A percentile compares a stretch with the other conserved stretches of the same genome.
These are phyloP conservation scores for Halichoeres trimaculatus DNA, from an alignment of 2,113 vertebrate genomes.

Conservation along the genomic window DNA sequence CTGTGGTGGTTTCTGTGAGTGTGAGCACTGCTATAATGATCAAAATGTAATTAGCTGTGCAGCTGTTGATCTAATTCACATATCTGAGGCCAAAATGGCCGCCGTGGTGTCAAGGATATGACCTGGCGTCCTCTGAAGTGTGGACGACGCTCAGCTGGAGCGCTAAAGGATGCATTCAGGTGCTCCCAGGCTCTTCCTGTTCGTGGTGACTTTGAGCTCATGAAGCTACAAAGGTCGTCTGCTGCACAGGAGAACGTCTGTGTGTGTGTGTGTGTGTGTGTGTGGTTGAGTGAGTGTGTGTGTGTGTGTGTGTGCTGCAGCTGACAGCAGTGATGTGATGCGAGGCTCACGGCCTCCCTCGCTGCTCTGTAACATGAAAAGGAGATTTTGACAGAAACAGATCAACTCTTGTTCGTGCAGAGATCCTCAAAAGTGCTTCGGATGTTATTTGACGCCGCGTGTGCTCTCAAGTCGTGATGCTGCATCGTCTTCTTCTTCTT, in stretches of 20 bases:
- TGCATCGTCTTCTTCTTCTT: background rate
- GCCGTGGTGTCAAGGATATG: conserved; percentile 16
- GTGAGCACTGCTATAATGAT: too few species aligned
- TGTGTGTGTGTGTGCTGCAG: conserved; percentile 43
- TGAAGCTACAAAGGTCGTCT: conserved; percentile 34
- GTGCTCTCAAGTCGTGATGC: background rate
- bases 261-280: conserved; percentile 16
- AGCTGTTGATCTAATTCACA: background rate
- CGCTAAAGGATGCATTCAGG: conserved; percentile 24
- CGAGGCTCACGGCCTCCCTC: conserved; percentile 46
- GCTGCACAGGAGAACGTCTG: conserved; percentile 13
- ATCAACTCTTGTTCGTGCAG: conserved; percentile 15
- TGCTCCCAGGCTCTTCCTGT: conserved; percentile 31
- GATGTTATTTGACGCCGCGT: conserved; percentile 17
- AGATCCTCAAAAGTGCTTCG: conserved; percentile 20
- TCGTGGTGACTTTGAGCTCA: conserved; percentile 9
- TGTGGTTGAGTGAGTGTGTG: conserved; percentile 3
- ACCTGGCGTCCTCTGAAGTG: conserved; percentile 32
- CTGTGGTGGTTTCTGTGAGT: too few species aligned
- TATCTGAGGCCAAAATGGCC: conserved; percentile 65
- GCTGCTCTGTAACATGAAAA: conserved; percentile 54
- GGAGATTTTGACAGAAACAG: conserved; percentile 54
- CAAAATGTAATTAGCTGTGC: background rate
- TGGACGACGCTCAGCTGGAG: background rate
- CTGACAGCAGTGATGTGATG: conserved; percentile 58